phyloP scores from a whole-genome alignment of 2,113 vertebrate species.

The Tragelaphus imberbis region DNA sequence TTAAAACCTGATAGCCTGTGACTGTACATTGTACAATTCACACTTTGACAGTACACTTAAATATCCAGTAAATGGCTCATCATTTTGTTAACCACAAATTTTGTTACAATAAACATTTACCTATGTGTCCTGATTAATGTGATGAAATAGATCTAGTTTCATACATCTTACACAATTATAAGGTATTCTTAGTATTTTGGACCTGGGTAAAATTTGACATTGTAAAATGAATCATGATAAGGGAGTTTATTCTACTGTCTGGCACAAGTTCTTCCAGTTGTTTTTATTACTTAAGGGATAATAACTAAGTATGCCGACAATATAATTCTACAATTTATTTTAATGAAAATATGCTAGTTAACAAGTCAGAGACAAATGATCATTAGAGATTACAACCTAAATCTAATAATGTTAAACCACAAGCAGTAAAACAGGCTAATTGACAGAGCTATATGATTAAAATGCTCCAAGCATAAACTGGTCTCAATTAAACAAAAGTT shows the following conservation, averaged over 20 bases:
- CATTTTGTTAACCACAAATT: constrained; percentile 56
- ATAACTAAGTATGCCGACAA: constrained; percentile 69
- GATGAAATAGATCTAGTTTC: constrained; percentile 33
- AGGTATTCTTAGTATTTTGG: constrained; percentile 40
- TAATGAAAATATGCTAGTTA: constrained; percentile 71
- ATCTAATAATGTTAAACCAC: constrained; percentile 71
- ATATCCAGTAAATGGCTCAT: constrained; percentile 28
- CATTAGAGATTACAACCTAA: constrained; percentile 73
- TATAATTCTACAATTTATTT: constrained; percentile 76
- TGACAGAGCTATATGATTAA: constrained; percentile 56
- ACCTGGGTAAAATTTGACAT: constrained; percentile 53
- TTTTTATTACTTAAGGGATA: constrained; percentile 71
- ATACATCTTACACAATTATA: not conserved
- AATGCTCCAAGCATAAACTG: constrained; percentile 38
- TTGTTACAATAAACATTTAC: constrained; percentile 72
- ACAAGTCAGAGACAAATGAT: constrained; percentile 71
- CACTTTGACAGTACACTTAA: constrained; percentile 43
- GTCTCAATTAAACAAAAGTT: constrained; percentile 50
- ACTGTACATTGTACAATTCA: constrained; percentile 53
- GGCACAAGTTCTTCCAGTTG: constrained; percentile 61
- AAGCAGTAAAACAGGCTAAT: constrained; percentile 70
- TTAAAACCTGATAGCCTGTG: constrained; percentile 49
- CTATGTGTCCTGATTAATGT: constrained; percentile 42
- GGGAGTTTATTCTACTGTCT: constrained; percentile 62
- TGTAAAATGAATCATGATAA: constrained; percentile 61